These are phyloP conservation scores for Zophobas morio DNA, from an alignment of 1,140 invertebrate genomes.

Conservation along the genomic window DNA sequence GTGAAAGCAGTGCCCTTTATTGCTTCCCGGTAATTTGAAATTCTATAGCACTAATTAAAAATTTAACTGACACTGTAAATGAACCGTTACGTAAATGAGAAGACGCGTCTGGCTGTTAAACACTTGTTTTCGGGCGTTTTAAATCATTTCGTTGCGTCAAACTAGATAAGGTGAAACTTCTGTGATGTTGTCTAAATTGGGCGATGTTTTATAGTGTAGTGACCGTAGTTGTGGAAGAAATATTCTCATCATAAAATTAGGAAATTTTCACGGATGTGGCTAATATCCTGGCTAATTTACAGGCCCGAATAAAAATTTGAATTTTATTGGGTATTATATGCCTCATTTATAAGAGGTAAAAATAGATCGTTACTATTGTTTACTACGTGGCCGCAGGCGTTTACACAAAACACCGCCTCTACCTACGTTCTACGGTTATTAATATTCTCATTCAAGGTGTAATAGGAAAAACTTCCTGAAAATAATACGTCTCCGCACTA, in stretches of 20 bases:
- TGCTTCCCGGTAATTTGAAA: slow-evolving; percentile 21
- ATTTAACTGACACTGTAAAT: slow-evolving; percentile 38
- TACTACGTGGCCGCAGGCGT: neutral
- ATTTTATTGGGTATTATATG: slow-evolving; percentile 11
- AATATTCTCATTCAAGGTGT: too few species aligned
- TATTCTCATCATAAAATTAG: slow-evolving; percentile 27
- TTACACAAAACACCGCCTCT: too few species aligned
- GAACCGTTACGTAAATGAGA: slow-evolving; percentile 39
- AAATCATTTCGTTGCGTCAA: slow-evolving; percentile 32
- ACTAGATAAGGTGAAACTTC: slow-evolving; percentile 30
- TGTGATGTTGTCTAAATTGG: slow-evolving; percentile 31
- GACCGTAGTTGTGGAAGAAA: slow-evolving; percentile 1
- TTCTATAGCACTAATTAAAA: slow-evolving; percentile 38
- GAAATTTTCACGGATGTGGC: slow-evolving; percentile 30
- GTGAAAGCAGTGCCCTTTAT: slow-evolving; percentile 28
- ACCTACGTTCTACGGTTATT: too few species aligned
- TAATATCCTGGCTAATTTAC: slow-evolving; percentile 38
- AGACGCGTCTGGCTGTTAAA: slow-evolving; percentile 19
- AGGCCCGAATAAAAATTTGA: slow-evolving; percentile 29
- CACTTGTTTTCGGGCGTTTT: slow-evolving; percentile 37
- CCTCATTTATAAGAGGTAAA: slow-evolving; percentile 8
- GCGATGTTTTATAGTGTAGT: slow-evolving; percentile 6
- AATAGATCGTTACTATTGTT: slow-evolving; percentile 9
- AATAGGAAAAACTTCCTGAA: too few species aligned
- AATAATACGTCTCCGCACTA: too few species aligned